Base-by-base conservation (phyloP, 2,888 invertebrate genomes). In the Meiosimyza decipiens region DNA sequence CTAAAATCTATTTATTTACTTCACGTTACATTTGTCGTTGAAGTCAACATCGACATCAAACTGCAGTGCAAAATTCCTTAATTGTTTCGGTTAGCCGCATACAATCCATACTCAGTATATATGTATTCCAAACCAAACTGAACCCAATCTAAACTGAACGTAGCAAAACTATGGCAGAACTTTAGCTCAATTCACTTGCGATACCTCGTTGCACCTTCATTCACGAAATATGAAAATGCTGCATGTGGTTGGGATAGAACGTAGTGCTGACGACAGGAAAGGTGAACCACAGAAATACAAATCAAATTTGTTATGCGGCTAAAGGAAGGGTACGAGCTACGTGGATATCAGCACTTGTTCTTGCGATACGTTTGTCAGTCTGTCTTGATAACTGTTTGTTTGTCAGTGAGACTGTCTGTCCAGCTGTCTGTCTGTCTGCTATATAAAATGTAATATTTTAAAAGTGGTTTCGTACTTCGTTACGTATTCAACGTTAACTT, bases 41-140 rank as follows among this genome's bases (percentile, higher is more conserved):
- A 49, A n/a, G 50, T 22, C 52, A 18, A 51, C 47, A 33, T 18
- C 64, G 50, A 49, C 64, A 18, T 60, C 60, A 52, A 40, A 57
- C 71, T 64, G 59, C 57, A 52, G 59, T 80, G 79, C 76, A 76
- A 83, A 84, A 82, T 83, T 84, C 83, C 85, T 84, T 84, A 84
- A 84, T 84, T 84, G 84, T 84, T 84, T 83, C 82, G 85, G 85
- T 85, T 84, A 85, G 83, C 84, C 84, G 82, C 84, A 84, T 70
- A 70, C 84, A 84, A 84, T 85, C 84, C 84, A 84, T 84, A 85
- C 82, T 79, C 77, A 80, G 81, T 83, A 82, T 82, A 84, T 83
- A 9, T 28, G 6, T 22, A 15, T 52, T 28, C n/a, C 40, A 9
- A 16, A 40, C 51, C 33, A 13, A 16, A 15, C 66, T 62, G 4